Evolutionary conservation across 35 echinoderm and acorn worm species (phyloP).

Genomic region (Diadema setosum): DNA sequence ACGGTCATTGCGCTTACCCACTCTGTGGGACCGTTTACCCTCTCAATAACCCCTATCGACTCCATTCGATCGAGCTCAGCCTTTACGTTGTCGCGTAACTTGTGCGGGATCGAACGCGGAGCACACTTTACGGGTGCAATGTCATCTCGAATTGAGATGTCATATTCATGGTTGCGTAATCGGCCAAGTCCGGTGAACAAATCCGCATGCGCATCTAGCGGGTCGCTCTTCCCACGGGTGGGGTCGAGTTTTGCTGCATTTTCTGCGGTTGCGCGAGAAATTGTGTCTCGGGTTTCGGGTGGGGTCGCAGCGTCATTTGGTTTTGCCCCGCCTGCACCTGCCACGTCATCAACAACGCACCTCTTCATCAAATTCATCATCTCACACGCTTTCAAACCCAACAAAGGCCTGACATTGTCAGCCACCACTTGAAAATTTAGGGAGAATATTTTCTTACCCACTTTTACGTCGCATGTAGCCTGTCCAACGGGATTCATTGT

Average conservation of each 20-base stretch:
- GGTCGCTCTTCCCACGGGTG: neutral
- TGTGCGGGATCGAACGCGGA: constrained; percentile 37
- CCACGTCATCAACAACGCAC: neutral
- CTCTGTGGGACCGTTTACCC: constrained; percentile 20
- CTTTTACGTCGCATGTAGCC: neutral
- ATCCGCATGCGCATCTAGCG: neutral
- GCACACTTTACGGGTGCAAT: constrained; percentile 36
- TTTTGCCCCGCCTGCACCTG: neutral
- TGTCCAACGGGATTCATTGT: neutral
- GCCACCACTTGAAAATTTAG: neutral
- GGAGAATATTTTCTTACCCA: neutral
- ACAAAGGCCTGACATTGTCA: neutral
- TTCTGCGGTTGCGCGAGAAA: neutral
- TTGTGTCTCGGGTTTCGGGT: neutral
- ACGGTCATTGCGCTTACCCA: constrained; percentile 45
- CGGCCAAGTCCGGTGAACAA: neutral
- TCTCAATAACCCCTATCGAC: constrained; percentile 31
- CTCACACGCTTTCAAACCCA: constrained; percentile 5
- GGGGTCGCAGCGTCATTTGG: neutral
- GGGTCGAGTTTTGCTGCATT: neutral
- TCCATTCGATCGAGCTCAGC: constrained; percentile 58
- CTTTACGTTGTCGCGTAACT: constrained; percentile 42
- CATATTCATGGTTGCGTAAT: neutral
- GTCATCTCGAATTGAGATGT: neutral
- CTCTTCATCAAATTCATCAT: neutral